These are phyloP conservation scores for Sorex maritimensis DNA, from an alignment of 2,797 vertebrate genomes.

Conservation along the genomic window DNA sequence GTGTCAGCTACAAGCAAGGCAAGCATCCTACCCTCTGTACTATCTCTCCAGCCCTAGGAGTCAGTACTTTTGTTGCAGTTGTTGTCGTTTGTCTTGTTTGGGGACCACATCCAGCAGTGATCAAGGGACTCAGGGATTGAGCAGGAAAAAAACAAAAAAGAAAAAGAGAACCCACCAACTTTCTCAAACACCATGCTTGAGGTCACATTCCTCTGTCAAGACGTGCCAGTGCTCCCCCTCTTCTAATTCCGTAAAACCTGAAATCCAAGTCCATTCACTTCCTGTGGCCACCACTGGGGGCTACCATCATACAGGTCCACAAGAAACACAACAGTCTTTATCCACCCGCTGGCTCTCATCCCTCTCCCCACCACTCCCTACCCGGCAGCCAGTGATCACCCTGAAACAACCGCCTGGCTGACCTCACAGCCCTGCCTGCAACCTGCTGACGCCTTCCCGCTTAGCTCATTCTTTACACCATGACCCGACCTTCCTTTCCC, in stretches of 20 bases:
- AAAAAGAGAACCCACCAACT: background rate
- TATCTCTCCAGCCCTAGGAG: too few relatives aligned
- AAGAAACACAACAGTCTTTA: background rate
- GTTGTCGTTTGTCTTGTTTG: too few relatives aligned
- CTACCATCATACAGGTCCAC: background rate
- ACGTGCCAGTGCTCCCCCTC: background rate
- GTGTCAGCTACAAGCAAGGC: too few relatives aligned
- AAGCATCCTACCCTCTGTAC: too few relatives aligned
- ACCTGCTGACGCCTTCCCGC: background rate
- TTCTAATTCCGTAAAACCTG: slow-evolving; percentile 53
- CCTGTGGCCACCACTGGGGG: background rate
- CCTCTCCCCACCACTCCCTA: background rate
- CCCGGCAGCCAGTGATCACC: background rate
- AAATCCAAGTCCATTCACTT: slow-evolving; percentile 13
- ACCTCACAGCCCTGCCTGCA: background rate
- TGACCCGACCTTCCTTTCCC: background rate
- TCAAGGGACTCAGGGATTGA: too few relatives aligned
- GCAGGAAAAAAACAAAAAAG: too few relatives aligned
- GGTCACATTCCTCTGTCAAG: background rate
- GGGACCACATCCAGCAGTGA: too few relatives aligned
- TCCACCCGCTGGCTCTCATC: background rate
- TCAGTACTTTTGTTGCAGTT: too few relatives aligned
- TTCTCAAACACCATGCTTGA: slow-evolving; percentile 21
- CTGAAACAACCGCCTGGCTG: background rate
- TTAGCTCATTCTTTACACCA: background rate